Base-by-base conservation (phyloP, 2,113 vertebrate species). In the Xiphophorus maculatus region DNA sequence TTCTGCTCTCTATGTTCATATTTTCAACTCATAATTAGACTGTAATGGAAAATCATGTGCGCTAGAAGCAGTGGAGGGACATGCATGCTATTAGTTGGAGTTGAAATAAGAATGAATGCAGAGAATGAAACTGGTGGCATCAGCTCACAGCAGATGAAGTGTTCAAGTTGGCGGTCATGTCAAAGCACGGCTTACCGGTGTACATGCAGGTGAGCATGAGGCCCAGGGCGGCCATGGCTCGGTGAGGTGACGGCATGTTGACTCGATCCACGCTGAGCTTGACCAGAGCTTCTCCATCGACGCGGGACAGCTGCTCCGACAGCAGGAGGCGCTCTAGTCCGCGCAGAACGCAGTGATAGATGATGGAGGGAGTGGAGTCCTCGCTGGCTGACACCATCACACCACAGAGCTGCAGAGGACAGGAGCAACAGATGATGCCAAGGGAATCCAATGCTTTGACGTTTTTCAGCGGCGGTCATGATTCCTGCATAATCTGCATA, bases 161-260 rank as follows among this genome's bases (percentile, higher is more conserved):
- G 48, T 4, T 28, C 2, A 29, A 58, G 48, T 29, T 40, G 28
- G 14, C 61, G 6, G 15, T 77, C 11, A 2, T 19, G n/a, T 64
- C 66, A 37, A 62, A 4, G 12, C 48, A 15, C 32, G 64, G 44
- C 87, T 88, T 93, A 99, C 98, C 98, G 87, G 97, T 99, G 92
- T 99, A 99, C 98, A 99, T 99, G 95, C 98, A 99, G 83, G 97
- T 99, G 73, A 99, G 95, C 98, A 99, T 99, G 84, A 99, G 95
- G 64, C 98, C 98, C 74, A 99, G 93, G 9, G 98, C 98, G 1
- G 98, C 97, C 97, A 99, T 98, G 54, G 98, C 97, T 85, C 98
- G 92, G 91, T 99, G 98, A 0, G 98, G 98, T 5, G 97, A 98
- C 71, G 97, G 96, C 92, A 97, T 97, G 79, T 98, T 98, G 84